Percentiles rank a stretch among this genome's conserved stretches.
These are phyloP conservation scores for Globicephala melas DNA, from an alignment of 2,113 vertebrate species.

Conservation along the genomic window DNA sequence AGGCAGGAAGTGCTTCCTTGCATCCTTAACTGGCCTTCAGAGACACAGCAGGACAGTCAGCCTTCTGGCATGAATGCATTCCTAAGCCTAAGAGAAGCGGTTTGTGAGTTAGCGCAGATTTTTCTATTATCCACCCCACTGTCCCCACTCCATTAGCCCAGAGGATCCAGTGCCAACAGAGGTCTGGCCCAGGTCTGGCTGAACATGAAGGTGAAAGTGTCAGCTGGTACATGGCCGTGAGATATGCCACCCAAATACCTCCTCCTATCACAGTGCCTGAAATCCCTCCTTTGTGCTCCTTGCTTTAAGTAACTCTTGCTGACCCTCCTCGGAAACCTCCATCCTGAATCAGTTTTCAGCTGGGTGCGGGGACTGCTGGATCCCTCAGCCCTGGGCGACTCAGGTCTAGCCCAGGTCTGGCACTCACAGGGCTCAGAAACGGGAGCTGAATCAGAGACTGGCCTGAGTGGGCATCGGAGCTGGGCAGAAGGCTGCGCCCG, in stretches of 20 bases:
- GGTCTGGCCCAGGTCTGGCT: background rate
- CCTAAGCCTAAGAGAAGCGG: background rate
- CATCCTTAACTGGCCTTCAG: background rate
- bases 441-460: background rate
- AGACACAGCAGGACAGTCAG: background rate
- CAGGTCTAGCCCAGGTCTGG: background rate
- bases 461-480: background rate
- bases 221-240: background rate
- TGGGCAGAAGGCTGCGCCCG: accelerated
- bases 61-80: background rate
- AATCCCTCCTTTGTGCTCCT: background rate
- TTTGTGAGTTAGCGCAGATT: background rate
- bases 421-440: background rate
- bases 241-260: background rate
- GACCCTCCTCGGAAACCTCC: background rate
- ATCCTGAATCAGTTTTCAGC: background rate
- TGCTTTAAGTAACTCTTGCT: background rate
- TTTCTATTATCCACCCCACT: background rate
- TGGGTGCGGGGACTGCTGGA: background rate
- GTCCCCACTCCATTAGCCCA: background rate
- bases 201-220: background rate
- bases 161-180: background rate
- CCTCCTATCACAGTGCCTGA: background rate
- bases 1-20: background rate
- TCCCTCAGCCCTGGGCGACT: background rate